Evolutionary conservation across 1,140 invertebrate genomes (phyloP), one percentile per base, ranked within the genome.

Genomic region (Temnothorax curvispinosus): DNA sequence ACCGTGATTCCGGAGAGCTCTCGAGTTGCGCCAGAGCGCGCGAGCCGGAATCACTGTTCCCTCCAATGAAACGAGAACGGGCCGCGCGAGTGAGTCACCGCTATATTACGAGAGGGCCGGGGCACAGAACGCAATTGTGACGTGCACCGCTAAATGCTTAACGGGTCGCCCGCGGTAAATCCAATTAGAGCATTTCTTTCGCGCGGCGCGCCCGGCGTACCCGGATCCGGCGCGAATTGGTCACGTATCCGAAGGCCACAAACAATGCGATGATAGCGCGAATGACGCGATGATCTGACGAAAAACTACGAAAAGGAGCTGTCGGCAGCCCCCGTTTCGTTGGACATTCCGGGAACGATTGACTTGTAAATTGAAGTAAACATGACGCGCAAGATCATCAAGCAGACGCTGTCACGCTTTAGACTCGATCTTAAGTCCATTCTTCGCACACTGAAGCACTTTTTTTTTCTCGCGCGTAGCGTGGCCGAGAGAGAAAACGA

Each of bases 91-190:
- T 91, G 90, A 91, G 67, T 91, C 90, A 91, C 58, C 86, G 69
- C 21, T 50, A 71, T 69, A 74, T 89, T 85, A 75, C 62, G n/a
- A 27, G 52, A 60, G 62, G 47, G 27, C 35, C 13, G 32, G 38
- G 54, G 11, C 52, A 77, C 56, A 58, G 50, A 77, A 90, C 64
- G 71, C 88, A 87, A 89, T 92, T 86, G 90, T 86, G 89, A 86
- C 88, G 81, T 80, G 85, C 44, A 86, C 89, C 90, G 89, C 82
- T 91, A 91, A 92, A 91, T 64, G 75, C 58, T 89, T 88, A 91
- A 91, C 88, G 84, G 69, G 85, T 91, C 64, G 58, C 38, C 3
- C 64, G 77, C 41, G 86, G 84, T 91, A 89, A 90, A 89, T 91
- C 80, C 89, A 90, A 92, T 92, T 92, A 91, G 67, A 89, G 75